Percentiles rank a stretch among this genome's conserved stretches.
These are phyloP conservation scores for Pteropus rufus DNA, from an alignment of 2,797 vertebrate species.

Conservation along the genomic window DNA sequence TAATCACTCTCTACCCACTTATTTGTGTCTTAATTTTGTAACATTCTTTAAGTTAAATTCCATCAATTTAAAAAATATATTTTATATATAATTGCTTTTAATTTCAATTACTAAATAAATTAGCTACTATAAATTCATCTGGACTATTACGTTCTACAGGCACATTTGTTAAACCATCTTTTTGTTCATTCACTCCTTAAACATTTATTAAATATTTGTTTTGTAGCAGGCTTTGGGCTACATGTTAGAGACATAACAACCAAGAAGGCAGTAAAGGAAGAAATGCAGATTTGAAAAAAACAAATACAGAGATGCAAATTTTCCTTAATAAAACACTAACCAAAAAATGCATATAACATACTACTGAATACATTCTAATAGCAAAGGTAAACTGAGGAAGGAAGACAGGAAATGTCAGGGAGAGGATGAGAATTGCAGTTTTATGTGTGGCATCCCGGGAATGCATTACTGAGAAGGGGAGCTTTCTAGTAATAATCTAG, in stretches of 20 bases:
- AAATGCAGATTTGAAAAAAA: neutral
- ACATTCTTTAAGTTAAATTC: neutral
- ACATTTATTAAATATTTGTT: neutral
- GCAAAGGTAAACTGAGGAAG: neutral
- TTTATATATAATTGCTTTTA: neutral
- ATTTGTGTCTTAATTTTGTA: neutral
- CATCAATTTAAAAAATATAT: neutral
- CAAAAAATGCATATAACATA: neutral
- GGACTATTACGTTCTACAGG: neutral
- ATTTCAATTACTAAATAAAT: neutral
- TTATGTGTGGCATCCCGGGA: neutral
- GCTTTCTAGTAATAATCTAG: neutral
- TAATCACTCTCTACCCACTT: neutral
- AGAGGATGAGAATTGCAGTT: neutral
- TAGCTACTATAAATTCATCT: neutral
- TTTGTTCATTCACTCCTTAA: neutral
- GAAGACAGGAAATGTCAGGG: neutral
- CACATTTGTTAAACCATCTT: neutral
- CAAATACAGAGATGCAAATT: neutral
- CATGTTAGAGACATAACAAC: neutral
- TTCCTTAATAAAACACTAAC: neutral
- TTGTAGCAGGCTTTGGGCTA: neutral
- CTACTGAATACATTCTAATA: neutral
- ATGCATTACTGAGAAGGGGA: neutral
- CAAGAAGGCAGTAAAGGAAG: neutral